Percentiles rank a stretch among this genome's conserved stretches.
Conservation (phyloP, 2,888 invertebrate species). For the Limnephilus lunatus region DNA sequence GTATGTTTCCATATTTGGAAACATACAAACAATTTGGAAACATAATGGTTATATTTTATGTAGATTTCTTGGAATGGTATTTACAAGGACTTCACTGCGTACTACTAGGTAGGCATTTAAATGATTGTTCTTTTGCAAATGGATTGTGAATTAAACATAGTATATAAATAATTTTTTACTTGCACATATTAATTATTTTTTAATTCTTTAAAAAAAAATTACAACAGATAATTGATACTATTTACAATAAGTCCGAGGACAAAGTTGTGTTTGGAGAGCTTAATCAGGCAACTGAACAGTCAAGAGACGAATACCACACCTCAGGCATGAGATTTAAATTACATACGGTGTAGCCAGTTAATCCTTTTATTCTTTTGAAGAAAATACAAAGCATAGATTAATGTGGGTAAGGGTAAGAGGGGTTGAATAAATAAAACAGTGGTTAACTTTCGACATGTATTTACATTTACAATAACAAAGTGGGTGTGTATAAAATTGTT, state of each 20-base stretch:
- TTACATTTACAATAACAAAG: slow-evolving; percentile 80
- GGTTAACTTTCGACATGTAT: slow-evolving; percentile 78
- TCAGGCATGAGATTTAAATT: not conserved
- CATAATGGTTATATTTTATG: not conserved
- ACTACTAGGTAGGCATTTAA: not conserved
- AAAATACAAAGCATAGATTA: not conserved
- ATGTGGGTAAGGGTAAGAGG: not conserved
- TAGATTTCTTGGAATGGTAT: no score
- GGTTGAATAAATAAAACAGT: slow-evolving; percentile 54
- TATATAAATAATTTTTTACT: not conserved
- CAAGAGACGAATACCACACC: not conserved
- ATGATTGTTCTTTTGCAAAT: not conserved
- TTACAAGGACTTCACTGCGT: not conserved
- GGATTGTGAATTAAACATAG: not conserved
- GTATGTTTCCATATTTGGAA: no score
- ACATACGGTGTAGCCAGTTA: not conserved
- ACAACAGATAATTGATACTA: not conserved
- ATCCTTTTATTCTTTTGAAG: not conserved
- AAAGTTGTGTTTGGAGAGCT: not conserved
- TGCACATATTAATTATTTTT: not conserved
- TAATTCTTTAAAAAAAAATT: not conserved
- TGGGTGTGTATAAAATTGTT: slow-evolving; percentile 76
- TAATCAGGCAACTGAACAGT: not conserved
- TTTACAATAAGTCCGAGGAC: not conserved
- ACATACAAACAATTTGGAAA: no score